Evolutionary conservation across 2,113 vertebrate species (phyloP).

Genomic region (Mesoclemmys tuberculata): DNA sequence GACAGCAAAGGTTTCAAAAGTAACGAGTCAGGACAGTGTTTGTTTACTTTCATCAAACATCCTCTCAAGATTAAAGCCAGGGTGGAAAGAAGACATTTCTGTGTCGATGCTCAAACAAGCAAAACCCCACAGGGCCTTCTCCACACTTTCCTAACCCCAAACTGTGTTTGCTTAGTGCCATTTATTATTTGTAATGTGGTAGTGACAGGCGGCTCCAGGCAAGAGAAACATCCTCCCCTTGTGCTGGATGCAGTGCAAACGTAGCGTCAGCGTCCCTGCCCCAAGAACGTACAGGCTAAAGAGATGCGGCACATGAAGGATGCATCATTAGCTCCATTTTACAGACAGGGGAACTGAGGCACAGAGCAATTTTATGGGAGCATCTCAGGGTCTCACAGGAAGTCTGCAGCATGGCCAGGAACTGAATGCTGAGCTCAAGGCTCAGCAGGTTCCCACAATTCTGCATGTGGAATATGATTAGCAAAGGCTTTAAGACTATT

Average conservation of each 20-base stretch:
- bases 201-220: neutral
- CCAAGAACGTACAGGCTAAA: neutral
- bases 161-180: neutral
- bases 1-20: neutral
- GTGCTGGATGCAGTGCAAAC: too few relatives aligned
- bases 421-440: neutral
- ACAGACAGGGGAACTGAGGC: neutral
- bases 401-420: too few relatives aligned
- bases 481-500: neutral
- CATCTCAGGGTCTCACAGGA: too few relatives aligned
- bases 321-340: neutral
- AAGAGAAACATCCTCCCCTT: neutral
- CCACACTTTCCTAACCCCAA: neutral
- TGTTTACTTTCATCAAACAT: neutral
- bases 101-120: neutral
- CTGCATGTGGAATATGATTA: neutral
- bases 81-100: neutral
- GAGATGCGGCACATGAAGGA: neutral
- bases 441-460: neutral
- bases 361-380: neutral
- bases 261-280: too few relatives aligned
- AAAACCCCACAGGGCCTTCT: too few relatives aligned
- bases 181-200: neutral
- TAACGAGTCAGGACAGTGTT: neutral
- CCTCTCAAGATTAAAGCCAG: neutral